These are phyloP conservation scores for Diaperis boleti DNA, from an alignment of 2,888 invertebrate genomes.

Conservation along the genomic window DNA sequence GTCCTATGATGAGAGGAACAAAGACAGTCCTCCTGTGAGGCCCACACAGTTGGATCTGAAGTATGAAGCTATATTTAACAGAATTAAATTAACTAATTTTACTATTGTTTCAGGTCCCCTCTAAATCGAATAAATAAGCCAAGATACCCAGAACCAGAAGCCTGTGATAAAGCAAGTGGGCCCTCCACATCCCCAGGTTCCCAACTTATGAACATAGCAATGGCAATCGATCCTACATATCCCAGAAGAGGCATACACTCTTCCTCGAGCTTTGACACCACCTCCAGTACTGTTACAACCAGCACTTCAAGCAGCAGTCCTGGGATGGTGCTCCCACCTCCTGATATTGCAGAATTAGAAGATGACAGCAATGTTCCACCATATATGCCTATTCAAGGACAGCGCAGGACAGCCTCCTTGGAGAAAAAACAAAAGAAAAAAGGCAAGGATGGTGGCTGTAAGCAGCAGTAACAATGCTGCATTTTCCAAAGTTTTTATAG, in stretches of 20 bases:
- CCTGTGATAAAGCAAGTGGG: conserved; percentile 48
- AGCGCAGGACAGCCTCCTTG: conserved; percentile 74
- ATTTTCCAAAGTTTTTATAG: conserved; percentile 21
- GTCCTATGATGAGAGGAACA: conserved; percentile 43
- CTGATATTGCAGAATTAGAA: conserved; percentile 59
- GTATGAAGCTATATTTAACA: conserved; percentile 48
- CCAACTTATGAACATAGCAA: conserved; percentile 72
- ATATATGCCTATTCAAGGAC: conserved; percentile 84
- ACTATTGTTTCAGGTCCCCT: conserved; percentile 51
- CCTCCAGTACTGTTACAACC: conserved; percentile 61
- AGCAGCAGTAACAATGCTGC: conserved; percentile 58
- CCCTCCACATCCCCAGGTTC: conserved; percentile 53
- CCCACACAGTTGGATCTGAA: conserved; percentile 65
- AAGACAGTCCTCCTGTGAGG: conserved; percentile 51
- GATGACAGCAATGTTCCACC: conserved; percentile 74
- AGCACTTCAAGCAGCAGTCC: conserved; percentile 62
- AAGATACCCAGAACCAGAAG: conserved; percentile 61
- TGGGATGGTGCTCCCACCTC: conserved; percentile 57
- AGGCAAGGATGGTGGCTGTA: conserved; percentile 62
- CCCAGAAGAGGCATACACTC: conserved; percentile 57
- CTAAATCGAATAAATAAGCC: conserved; percentile 59
- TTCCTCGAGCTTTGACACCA: conserved; percentile 61
- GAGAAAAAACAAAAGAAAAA: conserved; percentile 70
- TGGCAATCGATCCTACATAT: conserved; percentile 77
- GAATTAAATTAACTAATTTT: background rate